A percentile compares a stretch with the other conserved stretches of the same genome.
Conservation (phyloP, 2,113 vertebrate genomes). For the Cervus canadensis region DNA sequence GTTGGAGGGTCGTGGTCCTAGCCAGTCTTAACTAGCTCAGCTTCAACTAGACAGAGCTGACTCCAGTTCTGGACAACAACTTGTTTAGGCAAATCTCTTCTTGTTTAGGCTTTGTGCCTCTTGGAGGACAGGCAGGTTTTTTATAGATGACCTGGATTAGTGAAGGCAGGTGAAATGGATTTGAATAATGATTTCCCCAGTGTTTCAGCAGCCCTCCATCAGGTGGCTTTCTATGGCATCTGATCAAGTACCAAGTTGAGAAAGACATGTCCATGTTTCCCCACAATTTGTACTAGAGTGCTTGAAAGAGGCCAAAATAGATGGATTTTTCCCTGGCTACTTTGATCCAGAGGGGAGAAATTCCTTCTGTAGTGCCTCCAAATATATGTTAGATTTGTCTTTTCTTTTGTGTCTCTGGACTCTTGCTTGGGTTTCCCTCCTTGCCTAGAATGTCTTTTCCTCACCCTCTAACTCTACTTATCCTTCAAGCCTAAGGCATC, state of each 20-base stretch:
- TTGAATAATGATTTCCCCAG: background rate
- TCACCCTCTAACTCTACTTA: background rate
- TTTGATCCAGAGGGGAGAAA: background rate
- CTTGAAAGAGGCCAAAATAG: background rate
- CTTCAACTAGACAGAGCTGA: background rate
- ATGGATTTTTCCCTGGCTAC: background rate
- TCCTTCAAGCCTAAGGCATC: background rate
- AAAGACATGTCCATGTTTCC: background rate
- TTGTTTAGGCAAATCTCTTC: background rate
- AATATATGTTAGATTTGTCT: fast-evolving
- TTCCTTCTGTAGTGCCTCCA: background rate
- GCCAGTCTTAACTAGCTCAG: background rate
- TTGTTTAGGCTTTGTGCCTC: background rate
- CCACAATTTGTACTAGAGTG: background rate
- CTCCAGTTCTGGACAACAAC: background rate
- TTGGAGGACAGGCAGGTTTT: background rate
- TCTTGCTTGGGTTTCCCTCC: background rate
- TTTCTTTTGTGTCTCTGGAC: background rate
- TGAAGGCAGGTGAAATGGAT: background rate
- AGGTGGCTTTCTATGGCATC: background rate
- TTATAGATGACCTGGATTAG: background rate
- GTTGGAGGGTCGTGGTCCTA: background rate
- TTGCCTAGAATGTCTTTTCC: background rate
- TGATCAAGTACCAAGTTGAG: background rate
- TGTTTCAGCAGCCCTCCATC: background rate